Conservation (phyloP, 53 echinoderm and acorn worm species). For the Holothuria leucospilota region DNA sequence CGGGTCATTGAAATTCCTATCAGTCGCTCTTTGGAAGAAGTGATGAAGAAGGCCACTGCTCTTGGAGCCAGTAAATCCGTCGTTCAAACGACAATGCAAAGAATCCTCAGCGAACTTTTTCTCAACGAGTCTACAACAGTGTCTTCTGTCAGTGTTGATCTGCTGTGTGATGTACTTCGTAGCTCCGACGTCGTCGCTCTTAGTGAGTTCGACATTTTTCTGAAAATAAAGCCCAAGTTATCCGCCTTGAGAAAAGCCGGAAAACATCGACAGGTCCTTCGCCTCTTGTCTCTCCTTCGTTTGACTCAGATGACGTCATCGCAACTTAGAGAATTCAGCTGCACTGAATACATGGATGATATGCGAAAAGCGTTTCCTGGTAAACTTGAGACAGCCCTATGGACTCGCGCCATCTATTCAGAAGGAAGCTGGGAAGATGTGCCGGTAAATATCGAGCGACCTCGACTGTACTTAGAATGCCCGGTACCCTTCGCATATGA, state of each 20-base stretch:
- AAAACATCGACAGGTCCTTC: neutral
- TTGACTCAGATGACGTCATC: constrained; percentile 24
- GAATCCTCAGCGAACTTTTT: constrained; percentile 11
- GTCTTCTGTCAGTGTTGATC: constrained; percentile 17
- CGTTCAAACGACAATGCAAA: neutral
- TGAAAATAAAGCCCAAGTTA: constrained; percentile 43
- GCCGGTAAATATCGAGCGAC: constrained; percentile 14
- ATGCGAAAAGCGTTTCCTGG: constrained; percentile 27
- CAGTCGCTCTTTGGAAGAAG: neutral
- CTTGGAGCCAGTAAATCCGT: neutral
- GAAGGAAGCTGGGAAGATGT: constrained; percentile 23
- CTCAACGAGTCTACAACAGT: neutral
- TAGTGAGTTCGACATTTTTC: constrained; percentile 33
- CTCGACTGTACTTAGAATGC: constrained; percentile 43
- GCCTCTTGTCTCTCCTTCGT: constrained; percentile 22
- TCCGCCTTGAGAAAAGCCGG: constrained; percentile 7
- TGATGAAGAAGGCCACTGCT: neutral
- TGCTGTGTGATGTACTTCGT: constrained; percentile 32
- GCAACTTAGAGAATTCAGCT: constrained; percentile 3
- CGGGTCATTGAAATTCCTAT: neutral
- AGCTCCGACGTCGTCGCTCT: constrained; percentile 22
- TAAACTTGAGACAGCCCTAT: constrained; percentile 18
- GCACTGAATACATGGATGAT: constrained; percentile 2
- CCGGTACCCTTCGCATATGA: neutral
- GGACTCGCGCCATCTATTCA: constrained; percentile 19